Base-by-base conservation (phyloP, 2,113 vertebrate species). In the Pterocles burchelli region DNA sequence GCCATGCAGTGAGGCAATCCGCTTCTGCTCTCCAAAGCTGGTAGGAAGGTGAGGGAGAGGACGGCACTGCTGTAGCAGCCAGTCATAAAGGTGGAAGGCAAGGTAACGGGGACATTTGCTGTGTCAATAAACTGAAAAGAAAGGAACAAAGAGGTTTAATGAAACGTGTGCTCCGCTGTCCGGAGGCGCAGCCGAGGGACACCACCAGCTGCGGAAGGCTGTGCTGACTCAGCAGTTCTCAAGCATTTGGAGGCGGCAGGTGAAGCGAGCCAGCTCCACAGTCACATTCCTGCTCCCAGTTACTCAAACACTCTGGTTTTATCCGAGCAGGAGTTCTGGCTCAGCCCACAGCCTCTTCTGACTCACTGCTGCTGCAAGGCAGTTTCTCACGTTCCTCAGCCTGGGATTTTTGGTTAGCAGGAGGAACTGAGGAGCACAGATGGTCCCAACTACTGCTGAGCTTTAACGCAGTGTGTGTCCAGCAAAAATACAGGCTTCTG, bases 271-370 rank as follows among this genome's bases (percentile, higher is more conserved):
- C 88, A 74, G 90, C 55, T 62, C 36, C 72, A n/a, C 29, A 4
- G 68, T 9, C 28, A 2, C 1, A 67, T 33, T 36, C 48, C 22
- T 79, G 57, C 54, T 91, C 57, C 58, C n/a, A 38, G 66, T 72
- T 76, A 65, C 29, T 82, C 77, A 71, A 58, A 62, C 55, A 20
- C 33, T 74, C 68, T 2, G 13, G n/a, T 84, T 81, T 73, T 34
- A 62, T 65, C 78, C 74, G 79, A 20, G 80, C 46, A 54, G 43
- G 81, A 82, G 31, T 76, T 73, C 78, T 85, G 91, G 62, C 93
- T 24, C 74, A 81, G 88, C 11, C 49, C 58, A 16, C 3, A 4
- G 59, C 31, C 71, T 52, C 74, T 76, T 45, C 52, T 7, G 3
- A 11, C 66, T 72, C 65, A 12, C 26, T 67, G 1, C 36, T 36